Conservation (phyloP, 2,888 invertebrate species). For the Agonopterix arenella region DNA sequence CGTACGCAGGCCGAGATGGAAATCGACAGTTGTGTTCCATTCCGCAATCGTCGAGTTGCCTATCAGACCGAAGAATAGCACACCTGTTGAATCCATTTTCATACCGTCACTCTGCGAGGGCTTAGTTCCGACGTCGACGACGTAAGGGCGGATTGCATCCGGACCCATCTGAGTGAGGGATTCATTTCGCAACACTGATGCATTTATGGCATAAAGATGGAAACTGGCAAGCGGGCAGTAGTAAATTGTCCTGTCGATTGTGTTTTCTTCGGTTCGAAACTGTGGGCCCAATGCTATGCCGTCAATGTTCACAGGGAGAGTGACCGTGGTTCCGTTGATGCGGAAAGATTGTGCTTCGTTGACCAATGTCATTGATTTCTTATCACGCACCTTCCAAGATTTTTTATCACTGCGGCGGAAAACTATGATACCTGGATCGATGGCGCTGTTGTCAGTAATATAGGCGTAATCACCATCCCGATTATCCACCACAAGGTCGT, state of each 20-base stretch:
- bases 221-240: slow-evolving; percentile 83
- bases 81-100: slow-evolving; percentile 83
- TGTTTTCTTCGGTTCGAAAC: slow-evolving; percentile 44
- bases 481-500: slow-evolving; percentile 85
- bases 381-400: slow-evolving; percentile 83
- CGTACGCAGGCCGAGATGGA: slow-evolving; percentile 77
- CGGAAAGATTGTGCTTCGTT: slow-evolving; percentile 76
- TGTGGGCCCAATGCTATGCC: slow-evolving; percentile 84
- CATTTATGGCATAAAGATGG: slow-evolving; percentile 80
- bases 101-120: slow-evolving; percentile 84
- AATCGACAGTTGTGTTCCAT: slow-evolving; percentile 80
- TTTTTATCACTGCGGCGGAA: slow-evolving; percentile 79
- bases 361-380: slow-evolving; percentile 79
- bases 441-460: slow-evolving; percentile 82
- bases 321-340: slow-evolving; percentile 76
- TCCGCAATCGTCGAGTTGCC: slow-evolving; percentile 82
- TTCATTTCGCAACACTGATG: slow-evolving; percentile 77
- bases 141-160: slow-evolving; percentile 56
- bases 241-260: slow-evolving; percentile 75
- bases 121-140: slow-evolving; percentile 79
- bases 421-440: slow-evolving; percentile 84
- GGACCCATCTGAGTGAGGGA: slow-evolving; percentile 46
- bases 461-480: slow-evolving; percentile 83
- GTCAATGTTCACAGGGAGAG: slow-evolving; percentile 79
- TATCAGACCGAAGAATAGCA: slow-evolving; percentile 82